These are phyloP conservation scores for Amyelois transitella DNA, from an alignment of 1,140 invertebrate genomes.

Conservation along the genomic window DNA sequence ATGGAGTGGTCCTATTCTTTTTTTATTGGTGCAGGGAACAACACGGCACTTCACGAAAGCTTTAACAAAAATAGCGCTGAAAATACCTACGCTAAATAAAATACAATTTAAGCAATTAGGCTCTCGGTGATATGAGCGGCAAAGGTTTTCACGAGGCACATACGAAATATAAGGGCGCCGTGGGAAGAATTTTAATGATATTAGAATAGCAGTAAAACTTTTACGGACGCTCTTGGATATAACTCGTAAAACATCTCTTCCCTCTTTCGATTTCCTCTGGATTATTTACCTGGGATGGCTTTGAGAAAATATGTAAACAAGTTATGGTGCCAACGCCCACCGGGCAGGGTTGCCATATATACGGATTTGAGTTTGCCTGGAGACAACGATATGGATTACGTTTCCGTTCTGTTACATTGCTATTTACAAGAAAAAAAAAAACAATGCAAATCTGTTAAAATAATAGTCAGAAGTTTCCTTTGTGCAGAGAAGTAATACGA, in stretches of 20 bases:
- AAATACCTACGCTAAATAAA: neutral
- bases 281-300: conserved; percentile 11
- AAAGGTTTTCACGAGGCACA: conserved; percentile 2
- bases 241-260: conserved; percentile 15
- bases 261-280: conserved; percentile 17
- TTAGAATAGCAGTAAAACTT: conserved; percentile 5
- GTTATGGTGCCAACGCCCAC: neutral
- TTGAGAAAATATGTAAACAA: conserved; percentile 10
- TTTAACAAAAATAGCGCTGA: neutral
- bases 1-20: no score
- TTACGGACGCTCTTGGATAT: conserved; percentile 5
- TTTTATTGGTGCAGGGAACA: no score
- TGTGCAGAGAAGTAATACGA: no score
- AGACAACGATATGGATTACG: no score
- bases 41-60: no score
- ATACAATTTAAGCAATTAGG: neutral
- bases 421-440: no score
- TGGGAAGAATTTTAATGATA: conserved; percentile 25
- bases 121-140: neutral
- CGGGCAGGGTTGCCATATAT: neutral
- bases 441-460: no score
- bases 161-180: conserved; percentile 4
- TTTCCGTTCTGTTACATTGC: no score
- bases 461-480: no score
- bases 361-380: neutral